A percentile compares a stretch with the other conserved stretches of the same genome.
phyloP scores from a whole-genome alignment of 2,797 vertebrate species.

The Xyrichtys novacula region DNA sequence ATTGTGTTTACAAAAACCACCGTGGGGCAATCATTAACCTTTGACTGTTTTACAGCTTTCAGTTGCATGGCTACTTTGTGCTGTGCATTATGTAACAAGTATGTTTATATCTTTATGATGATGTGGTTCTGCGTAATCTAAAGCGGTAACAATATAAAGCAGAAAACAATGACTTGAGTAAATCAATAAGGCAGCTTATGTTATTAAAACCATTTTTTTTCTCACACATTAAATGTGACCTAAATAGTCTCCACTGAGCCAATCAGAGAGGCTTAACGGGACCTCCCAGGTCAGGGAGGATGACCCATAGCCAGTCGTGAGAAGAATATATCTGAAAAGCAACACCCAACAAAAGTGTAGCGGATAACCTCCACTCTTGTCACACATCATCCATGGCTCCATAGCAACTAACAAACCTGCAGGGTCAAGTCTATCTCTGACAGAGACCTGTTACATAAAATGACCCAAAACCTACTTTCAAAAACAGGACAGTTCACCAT shows the following conservation, averaged over 20 bases:
- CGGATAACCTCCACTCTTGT: slow-evolving; percentile 42
- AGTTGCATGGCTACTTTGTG: slow-evolving; percentile 42
- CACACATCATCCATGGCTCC: slow-evolving; percentile 29
- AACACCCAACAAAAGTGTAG: slow-evolving; percentile 56
- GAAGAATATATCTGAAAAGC: slow-evolving; percentile 49
- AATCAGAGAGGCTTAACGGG: slow-evolving; percentile 36
- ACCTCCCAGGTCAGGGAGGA: slow-evolving; percentile 65
- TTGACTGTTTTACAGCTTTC: slow-evolving; percentile 16
- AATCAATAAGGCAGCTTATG: slow-evolving; percentile 11
- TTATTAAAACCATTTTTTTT: slow-evolving; percentile 1
- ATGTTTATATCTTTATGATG: slow-evolving; percentile 39
- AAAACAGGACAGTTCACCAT: slow-evolving; percentile 69
- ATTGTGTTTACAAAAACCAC: slow-evolving; percentile 12
- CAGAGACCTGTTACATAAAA: slow-evolving; percentile 72
- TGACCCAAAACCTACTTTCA: slow-evolving; percentile 82
- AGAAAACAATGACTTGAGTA: slow-evolving; percentile 28
- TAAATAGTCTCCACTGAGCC: slow-evolving; percentile 49
- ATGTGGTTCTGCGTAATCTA: slow-evolving; percentile 28
- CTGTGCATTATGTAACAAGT: slow-evolving; percentile 43
- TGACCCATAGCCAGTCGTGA: slow-evolving; percentile 56
- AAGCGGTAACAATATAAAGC: too few species aligned
- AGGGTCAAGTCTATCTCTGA: slow-evolving; percentile 56
- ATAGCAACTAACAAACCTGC: slow-evolving; percentile 57
- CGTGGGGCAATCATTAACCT: slow-evolving; percentile 32
- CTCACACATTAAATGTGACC: slow-evolving; percentile 47